Evolutionary conservation across 2,113 vertebrate genomes (phyloP).

Genomic region (Emydocephalus ijimae): DNA sequence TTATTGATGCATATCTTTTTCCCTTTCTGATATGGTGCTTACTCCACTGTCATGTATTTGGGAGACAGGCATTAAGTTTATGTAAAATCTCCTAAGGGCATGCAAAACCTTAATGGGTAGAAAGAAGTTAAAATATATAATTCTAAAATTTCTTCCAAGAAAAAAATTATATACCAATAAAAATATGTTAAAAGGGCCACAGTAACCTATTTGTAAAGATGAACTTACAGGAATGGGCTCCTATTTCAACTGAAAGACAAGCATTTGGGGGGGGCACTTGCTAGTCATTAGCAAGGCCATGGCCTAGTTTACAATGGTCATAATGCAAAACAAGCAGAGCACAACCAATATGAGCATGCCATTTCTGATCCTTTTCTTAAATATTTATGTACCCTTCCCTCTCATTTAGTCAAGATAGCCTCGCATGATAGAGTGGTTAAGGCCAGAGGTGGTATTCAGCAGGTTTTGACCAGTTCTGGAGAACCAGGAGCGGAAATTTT

Average conservation of each 20-base stretch:
- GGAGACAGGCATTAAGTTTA: background rate
- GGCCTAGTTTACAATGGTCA: background rate
- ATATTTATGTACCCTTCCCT: background rate
- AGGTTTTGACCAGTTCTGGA: no score
- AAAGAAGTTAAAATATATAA: background rate
- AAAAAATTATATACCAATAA: background rate
- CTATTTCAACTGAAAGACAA: background rate
- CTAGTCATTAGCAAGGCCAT: background rate
- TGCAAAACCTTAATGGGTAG: background rate
- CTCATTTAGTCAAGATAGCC: background rate
- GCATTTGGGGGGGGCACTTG: rapidly evolving
- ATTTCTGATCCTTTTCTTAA: background rate
- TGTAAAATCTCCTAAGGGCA: background rate
- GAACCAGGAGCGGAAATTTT: no score
- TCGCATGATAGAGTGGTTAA: background rate
- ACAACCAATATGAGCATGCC: background rate
- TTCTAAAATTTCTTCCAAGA: background rate
- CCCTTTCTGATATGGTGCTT: no score
- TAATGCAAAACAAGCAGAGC: background rate
- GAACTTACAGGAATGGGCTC: background rate
- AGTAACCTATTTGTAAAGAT: background rate
- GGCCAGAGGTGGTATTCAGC: background rate
- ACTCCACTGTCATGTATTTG: background rate
- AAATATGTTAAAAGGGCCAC: background rate
- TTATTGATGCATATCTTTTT: background rate